phyloP scores from a whole-genome alignment of 1,140 invertebrate species.

The Platorchestia sp. region DNA sequence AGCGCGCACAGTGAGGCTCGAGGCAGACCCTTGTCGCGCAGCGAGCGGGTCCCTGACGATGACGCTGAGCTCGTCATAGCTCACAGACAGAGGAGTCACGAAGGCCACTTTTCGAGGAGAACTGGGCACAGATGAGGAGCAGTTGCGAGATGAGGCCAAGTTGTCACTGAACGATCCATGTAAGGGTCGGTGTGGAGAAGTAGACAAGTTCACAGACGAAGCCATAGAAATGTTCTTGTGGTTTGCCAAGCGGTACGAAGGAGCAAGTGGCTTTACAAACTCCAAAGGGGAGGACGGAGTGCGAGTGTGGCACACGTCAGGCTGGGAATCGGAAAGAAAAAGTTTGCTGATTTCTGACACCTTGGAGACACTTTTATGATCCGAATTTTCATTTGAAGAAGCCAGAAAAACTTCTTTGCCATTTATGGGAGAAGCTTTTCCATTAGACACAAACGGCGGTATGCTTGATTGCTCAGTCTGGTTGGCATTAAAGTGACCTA shows the following conservation, averaged over 20 bases:
- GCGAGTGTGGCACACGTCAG: background rate
- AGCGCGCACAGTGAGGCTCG: background rate
- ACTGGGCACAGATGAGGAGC: background rate
- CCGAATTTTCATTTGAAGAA: background rate
- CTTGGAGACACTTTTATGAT: background rate
- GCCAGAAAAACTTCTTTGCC: background rate
- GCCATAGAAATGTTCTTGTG: slow-evolving; percentile 4
- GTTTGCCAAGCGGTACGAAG: background rate
- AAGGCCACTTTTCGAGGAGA: background rate
- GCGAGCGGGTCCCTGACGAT: background rate
- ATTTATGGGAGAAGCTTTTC: background rate
- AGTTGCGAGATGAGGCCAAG: background rate
- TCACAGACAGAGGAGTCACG: background rate
- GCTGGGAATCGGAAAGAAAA: background rate
- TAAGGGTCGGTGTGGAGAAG: background rate
- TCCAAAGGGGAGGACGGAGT: slow-evolving; percentile 2
- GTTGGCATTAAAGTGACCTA: too few species aligned
- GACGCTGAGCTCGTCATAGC: slow-evolving; percentile 25
- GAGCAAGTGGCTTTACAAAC: slow-evolving; percentile 19
- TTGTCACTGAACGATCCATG: background rate
- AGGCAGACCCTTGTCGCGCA: slow-evolving; percentile 2
- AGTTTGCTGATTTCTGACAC: background rate
- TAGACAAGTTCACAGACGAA: slow-evolving; percentile 4
- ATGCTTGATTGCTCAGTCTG: background rate
- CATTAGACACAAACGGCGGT: background rate